Conservation (phyloP, 2,888 invertebrate genomes). For the Diarsia dahlii region DNA sequence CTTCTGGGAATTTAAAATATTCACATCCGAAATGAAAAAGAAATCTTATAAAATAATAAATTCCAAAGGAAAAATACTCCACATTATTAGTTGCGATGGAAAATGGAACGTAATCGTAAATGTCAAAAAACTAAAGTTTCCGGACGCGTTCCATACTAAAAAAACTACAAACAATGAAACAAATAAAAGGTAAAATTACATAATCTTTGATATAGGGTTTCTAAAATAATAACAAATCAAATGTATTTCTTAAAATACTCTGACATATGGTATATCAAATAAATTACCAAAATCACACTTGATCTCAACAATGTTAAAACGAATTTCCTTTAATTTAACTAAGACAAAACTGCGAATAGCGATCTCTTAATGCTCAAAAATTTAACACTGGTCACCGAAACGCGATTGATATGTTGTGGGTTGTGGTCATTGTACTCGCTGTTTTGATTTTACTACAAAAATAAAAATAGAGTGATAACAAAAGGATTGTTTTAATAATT, state of each 20-base stretch:
- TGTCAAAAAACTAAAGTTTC: slow-evolving; percentile 19
- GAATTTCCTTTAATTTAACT: not conserved
- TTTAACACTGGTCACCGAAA: slow-evolving; percentile 18
- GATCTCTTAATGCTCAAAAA: slow-evolving; percentile 6
- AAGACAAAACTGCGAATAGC: not conserved
- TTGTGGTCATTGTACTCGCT: slow-evolving; percentile 58
- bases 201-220: no score
- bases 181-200: no score
- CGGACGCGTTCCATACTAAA: not conserved
- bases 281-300: not conserved
- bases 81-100: not conserved
- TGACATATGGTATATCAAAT: not conserved
- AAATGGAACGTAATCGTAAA: slow-evolving; percentile 36
- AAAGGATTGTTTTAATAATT: slow-evolving; percentile 11
- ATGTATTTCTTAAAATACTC: not conserved
- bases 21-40: not conserved
- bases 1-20: not conserved
- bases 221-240: not conserved
- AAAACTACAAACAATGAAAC: not conserved
- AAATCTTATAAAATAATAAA: not conserved
- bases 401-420: slow-evolving; percentile 42
- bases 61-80: not conserved
- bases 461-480: slow-evolving; percentile 34
- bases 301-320: not conserved
- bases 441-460: slow-evolving; percentile 50